These are phyloP conservation scores for Petaurus breviceps DNA, from an alignment of 2,113 vertebrate genomes.

Conservation along the genomic window DNA sequence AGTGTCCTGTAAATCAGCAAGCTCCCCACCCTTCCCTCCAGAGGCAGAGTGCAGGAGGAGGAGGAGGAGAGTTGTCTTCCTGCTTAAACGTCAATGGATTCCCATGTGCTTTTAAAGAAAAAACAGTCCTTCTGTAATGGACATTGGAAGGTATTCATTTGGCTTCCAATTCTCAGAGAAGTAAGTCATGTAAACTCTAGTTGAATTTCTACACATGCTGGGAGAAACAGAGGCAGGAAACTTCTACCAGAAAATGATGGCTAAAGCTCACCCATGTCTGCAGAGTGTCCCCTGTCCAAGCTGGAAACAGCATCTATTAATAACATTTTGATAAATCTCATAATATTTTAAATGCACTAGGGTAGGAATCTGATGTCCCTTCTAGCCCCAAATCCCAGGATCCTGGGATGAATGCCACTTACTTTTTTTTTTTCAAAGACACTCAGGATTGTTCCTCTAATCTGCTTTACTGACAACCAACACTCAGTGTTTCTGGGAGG, in stretches of 20 bases:
- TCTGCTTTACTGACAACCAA: not conserved
- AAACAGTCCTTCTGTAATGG: not conserved
- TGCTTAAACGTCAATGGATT: conserved; percentile 29
- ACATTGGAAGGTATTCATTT: not conserved
- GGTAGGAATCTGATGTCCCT: not conserved
- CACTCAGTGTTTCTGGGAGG: not conserved
- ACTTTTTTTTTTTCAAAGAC: not conserved
- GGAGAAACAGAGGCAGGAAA: not conserved
- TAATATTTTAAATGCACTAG: not conserved
- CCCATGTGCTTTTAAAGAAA: conserved; percentile 31
- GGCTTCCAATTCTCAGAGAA: conserved; percentile 9
- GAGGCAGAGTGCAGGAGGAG: conserved; percentile 13
- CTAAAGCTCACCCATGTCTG: not conserved
- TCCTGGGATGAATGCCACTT: not conserved
- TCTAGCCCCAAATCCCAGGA: not conserved
- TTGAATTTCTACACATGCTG: not conserved
- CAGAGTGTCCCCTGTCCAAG: not conserved
- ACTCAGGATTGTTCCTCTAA: not conserved
- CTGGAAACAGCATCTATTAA: not conserved
- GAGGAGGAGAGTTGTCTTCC: conserved; percentile 40
- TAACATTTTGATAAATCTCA: not conserved
- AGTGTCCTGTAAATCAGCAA: conserved; percentile 19
- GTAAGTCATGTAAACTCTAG: not conserved
- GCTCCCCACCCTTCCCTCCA: conserved; percentile 57
- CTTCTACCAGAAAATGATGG: not conserved